Base-by-base conservation (phyloP, 2,888 invertebrate genomes). In the Acanthoscelides obtectus region DNA sequence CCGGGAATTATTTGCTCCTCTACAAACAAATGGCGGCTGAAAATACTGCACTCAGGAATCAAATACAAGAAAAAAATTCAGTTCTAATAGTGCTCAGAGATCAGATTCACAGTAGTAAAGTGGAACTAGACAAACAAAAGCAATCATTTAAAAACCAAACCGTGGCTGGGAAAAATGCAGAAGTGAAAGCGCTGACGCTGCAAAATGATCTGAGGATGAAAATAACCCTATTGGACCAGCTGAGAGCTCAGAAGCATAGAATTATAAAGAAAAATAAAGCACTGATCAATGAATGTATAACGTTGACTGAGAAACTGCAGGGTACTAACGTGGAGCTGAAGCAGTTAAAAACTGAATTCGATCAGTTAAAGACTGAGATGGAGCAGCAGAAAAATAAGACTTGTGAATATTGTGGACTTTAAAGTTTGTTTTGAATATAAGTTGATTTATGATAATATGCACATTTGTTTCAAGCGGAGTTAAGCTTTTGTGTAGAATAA, bases 401-500 rank as follows among this genome's bases (percentile, higher is more conserved):
- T 20, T 71, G 71, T 69, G 66, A 69, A 63, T 71, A 69, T 22
- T 71, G 71, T 63, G 69, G 69, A 69, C 25, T 71, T 8, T 71
- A 21, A 64, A 64, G 0, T 69, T n/a, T n/a, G n/a, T n/a, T n/a
- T n/a, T n/a, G n/a, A n/a, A n/a, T n/a, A n/a, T n/a, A n/a, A n/a
- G n/a, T n/a, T n/a, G n/a, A n/a, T n/a, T n/a, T n/a, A n/a, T n/a
- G n/a, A n/a, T n/a, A n/a, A n/a, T n/a, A n/a, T n/a, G n/a, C n/a
- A n/a, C n/a, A n/a, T n/a, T n/a, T n/a, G n/a, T n/a, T n/a, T n/a
- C n/a, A n/a, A n/a, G n/a, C n/a, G n/a, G n/a, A n/a, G n/a, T n/a
- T n/a, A n/a, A n/a, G n/a, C n/a, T n/a, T n/a, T n/a, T n/a, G n/a
- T n/a, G n/a, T n/a, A n/a, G n/a, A n/a, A n/a, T n/a, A n/a, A n/a